These are phyloP conservation scores for Rhinichthys osculus DNA, from an alignment of 2,797 vertebrate genomes.

Conservation along the genomic window DNA sequence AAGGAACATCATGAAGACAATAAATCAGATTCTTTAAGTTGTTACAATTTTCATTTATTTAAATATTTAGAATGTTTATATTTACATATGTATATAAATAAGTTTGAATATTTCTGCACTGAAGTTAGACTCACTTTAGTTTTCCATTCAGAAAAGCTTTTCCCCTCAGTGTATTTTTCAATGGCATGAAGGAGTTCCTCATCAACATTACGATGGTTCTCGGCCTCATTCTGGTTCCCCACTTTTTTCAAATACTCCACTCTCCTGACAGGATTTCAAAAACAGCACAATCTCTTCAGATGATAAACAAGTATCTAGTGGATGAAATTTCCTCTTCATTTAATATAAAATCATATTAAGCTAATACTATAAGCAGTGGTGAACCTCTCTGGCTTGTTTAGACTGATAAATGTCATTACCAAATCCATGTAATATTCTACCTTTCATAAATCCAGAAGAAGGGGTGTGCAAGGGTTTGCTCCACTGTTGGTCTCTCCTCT, in stretches of 20 bases:
- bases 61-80: background rate
- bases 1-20: background rate
- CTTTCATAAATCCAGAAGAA: constrained; percentile 65
- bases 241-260: constrained; percentile 62
- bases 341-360: no score
- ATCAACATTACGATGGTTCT: constrained; percentile 48
- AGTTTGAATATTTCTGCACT: background rate
- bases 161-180: constrained; percentile 40
- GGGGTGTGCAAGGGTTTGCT: constrained; percentile 69
- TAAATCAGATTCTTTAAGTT: background rate
- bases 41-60: background rate
- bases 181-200: constrained; percentile 48
- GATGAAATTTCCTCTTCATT: background rate
- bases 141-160: constrained; percentile 66
- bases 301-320: background rate
- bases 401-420: background rate
- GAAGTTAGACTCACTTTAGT: constrained; percentile 55
- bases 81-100: background rate
- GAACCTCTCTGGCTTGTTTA: background rate
- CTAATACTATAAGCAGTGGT: background rate
- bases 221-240: constrained; percentile 55
- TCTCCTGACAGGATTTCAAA: constrained; percentile 55
- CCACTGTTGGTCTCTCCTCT: constrained; percentile 63
- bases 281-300: background rate
- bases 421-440: constrained; percentile 34